Evolutionary conservation across 2,113 vertebrate species (phyloP).

Genomic region (Malurus cyaneus): DNA sequence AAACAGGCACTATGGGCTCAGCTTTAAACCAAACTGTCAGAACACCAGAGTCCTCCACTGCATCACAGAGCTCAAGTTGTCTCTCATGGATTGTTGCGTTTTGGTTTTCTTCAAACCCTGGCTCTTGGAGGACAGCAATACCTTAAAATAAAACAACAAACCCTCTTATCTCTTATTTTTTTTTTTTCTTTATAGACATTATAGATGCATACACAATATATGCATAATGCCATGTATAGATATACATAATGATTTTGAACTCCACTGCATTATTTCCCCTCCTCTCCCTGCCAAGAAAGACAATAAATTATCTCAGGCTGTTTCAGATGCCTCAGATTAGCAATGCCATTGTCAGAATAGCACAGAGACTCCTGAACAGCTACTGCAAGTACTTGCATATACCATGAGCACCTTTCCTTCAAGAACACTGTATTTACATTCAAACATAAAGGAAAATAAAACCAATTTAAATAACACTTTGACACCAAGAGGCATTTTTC

Average conservation of each 20-base stretch:
- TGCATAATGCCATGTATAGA: not conserved
- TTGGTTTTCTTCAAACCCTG: not conserved
- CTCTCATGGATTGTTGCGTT: not conserved
- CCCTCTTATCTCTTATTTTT: not conserved
- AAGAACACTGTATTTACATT: not conserved
- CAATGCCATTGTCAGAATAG: not conserved
- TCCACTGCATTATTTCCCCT: not conserved
- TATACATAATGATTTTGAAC: not conserved
- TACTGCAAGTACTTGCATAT: not conserved
- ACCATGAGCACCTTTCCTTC: not conserved
- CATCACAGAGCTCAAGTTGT: not conserved
- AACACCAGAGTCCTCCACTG: not conserved
- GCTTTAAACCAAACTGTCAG: not conserved
- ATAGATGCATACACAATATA: not conserved
- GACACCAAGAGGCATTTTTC: slow-evolving; percentile 29
- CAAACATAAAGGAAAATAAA: slow-evolving; percentile 38
- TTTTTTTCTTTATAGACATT: too few species aligned
- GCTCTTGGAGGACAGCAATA: not conserved
- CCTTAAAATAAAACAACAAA: not conserved
- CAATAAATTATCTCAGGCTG: not conserved
- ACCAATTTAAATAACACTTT: not conserved
- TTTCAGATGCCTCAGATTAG: not conserved
- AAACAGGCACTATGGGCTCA: not conserved
- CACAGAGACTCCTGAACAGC: not conserved
- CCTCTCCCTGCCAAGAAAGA: not conserved